Evolutionary conservation across 1,140 invertebrate species (phyloP).

Genomic region (Probaryconus sp.): DNA sequence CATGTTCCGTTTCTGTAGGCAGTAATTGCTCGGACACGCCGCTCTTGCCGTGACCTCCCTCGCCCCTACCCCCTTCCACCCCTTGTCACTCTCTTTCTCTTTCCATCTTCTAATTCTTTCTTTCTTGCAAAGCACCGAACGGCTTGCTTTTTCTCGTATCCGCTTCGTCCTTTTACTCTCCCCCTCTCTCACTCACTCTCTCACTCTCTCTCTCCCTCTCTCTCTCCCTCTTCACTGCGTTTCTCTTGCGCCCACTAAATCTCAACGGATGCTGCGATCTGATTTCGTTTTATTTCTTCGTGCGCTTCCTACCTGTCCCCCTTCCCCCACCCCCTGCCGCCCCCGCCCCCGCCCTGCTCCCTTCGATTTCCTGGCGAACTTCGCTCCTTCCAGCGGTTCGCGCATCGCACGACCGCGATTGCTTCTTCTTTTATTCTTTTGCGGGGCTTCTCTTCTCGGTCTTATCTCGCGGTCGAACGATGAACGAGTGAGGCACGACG

Average conservation of each 20-base stretch:
- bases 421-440: constrained; percentile 6
- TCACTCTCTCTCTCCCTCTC: constrained; percentile 17
- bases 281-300: constrained; percentile 58
- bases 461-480: constrained; percentile 36
- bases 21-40: constrained; percentile 67
- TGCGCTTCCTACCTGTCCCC: constrained; percentile 29
- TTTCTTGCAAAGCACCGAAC: constrained; percentile 29
- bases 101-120: constrained; percentile 15
- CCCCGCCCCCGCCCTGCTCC: constrained; percentile 2
- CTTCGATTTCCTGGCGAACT: constrained; percentile 31
- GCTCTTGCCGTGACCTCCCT: constrained; percentile 52
- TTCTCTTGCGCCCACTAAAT: constrained; percentile 42
- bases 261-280: constrained; percentile 56
- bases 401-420: constrained; percentile 31
- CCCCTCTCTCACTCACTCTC: constrained; percentile 27
- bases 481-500: constrained; percentile 34
- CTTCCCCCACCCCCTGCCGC: constrained; percentile 10
- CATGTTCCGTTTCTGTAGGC: constrained; percentile 63
- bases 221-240: constrained; percentile 25
- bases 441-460: neutral
- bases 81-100: neutral
- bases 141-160: constrained; percentile 52
- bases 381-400: constrained; percentile 23
- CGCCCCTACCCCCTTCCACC: neutral
- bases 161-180: constrained; percentile 30